A percentile compares a stretch with the other conserved stretches of the same genome.
Conservation (phyloP, 2,797 vertebrate genomes). For the Artibeus jamaicensis region DNA sequence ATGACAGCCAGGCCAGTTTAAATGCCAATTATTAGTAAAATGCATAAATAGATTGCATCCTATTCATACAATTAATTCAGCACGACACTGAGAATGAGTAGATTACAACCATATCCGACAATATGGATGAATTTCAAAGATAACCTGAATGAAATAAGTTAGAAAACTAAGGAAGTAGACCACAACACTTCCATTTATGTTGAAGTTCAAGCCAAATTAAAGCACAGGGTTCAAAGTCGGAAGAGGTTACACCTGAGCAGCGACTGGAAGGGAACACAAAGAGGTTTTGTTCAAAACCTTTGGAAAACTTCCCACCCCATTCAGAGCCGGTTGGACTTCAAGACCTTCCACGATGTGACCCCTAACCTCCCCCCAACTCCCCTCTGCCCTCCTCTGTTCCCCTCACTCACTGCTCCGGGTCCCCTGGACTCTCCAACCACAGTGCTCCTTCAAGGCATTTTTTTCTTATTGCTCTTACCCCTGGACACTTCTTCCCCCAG, state of each 20-base stretch:
- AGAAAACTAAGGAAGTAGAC: not conserved
- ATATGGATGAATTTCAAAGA: not conserved
- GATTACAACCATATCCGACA: not conserved
- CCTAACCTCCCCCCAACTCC: not conserved
- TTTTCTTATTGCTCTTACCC: not conserved
- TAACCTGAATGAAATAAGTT: not conserved
- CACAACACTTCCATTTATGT: not conserved
- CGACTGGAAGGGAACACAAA: not conserved
- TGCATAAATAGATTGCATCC: not conserved
- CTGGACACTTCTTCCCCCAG: not conserved
- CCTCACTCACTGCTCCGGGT: not conserved
- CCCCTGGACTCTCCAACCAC: not conserved
- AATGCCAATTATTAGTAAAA: not conserved
- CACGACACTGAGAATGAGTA: not conserved
- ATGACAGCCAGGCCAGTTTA: not conserved
- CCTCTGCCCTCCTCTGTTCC: not conserved
- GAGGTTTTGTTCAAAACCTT: not conserved
- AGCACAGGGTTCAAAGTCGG: not conserved
- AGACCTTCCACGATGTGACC: not conserved
- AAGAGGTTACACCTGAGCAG: not conserved
- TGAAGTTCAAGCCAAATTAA: not conserved
- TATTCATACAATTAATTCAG: not conserved
- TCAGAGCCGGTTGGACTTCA: not conserved
- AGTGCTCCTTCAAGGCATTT: not conserved
- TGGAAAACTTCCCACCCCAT: not conserved